Evolutionary conservation across 2,113 vertebrate genomes (phyloP), one percentile per base, ranked within the genome.

Genomic region (Cyanistes caeruleus): DNA sequence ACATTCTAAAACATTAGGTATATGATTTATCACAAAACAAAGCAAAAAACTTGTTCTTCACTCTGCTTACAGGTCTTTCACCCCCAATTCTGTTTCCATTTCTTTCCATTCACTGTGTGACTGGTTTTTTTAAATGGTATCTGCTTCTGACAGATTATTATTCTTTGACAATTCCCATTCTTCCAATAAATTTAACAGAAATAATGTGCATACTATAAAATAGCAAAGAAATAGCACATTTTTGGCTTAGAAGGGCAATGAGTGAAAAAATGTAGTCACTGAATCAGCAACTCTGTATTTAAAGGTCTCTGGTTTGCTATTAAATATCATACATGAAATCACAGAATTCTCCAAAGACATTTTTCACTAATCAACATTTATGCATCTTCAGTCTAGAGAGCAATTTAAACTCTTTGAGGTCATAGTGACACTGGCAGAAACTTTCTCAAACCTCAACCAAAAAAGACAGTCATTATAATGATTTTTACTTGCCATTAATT

Each of bases 401-500:
- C 22, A 59, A 81, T 0, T 74, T 72, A 87, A 90, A 84, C 11
- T 56, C 77, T 87, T 15, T 55, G 43, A 96, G 92, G 93, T 90
- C 90, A 78, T 14, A 7, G 19, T 59, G 75, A 92, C 64, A 74
- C 46, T 53, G 41, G 58, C 41, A 86, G 56, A 84, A 95, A 87
- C 43, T 58, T 79, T 48, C 64, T 73, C 30, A 63, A 87, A 83
- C 30, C 83, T 62, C 84, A 82, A 82, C 37, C 41, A 56, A 89
- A 90, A 88, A 84, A 52, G 53, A 68, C 28, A 74, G 59, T 84
- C 59, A 80, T 83, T 81, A 89, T 82, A 89, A 96, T 49, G 76
- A 87, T 93, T 81, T 93, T 92, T 74, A 90, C 27, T 91, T 87
- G 83, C 51, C 67, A 88, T 79, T 91, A 94, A 96, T 90, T 96